phyloP scores from a whole-genome alignment of 2,888 invertebrate genomes.

The Vanessa cardui region DNA sequence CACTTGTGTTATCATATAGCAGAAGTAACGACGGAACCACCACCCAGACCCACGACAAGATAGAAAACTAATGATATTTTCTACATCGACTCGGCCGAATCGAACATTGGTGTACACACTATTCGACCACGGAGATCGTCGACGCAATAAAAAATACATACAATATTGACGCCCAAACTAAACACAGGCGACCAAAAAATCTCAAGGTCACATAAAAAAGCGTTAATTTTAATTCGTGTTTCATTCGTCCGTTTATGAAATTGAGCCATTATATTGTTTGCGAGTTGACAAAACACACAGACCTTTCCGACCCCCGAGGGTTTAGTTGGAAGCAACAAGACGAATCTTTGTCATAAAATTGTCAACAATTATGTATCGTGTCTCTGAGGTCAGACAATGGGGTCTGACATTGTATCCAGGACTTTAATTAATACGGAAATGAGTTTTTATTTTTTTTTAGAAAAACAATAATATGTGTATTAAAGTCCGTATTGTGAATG shows the following conservation, averaged over 20 bases:
- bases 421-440: conserved; percentile 3
- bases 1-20: no score
- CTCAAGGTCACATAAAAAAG: neutral
- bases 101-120: no score
- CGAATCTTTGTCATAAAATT: conserved; percentile 33
- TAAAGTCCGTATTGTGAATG: neutral
- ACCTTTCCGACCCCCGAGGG: conserved; percentile 23
- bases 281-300: conserved; percentile 14
- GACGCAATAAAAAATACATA: neutral
- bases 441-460: neutral
- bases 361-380: conserved; percentile 33
- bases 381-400: conserved; percentile 3
- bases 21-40: no score
- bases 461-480: neutral
- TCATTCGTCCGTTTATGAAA: conserved; percentile 12
- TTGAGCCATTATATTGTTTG: conserved; percentile 22
- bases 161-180: neutral
- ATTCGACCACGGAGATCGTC: no score
- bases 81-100: no score
- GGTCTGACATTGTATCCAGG: neutral
- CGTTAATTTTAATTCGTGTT: conserved; percentile 11
- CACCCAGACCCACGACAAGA: no score
- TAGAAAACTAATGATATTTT: no score
- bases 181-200: neutral
- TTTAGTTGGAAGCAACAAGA: conserved; percentile 21